Evolutionary conservation across 2,888 invertebrate genomes (phyloP).

Genomic region (Lamellibrachia satsuma): DNA sequence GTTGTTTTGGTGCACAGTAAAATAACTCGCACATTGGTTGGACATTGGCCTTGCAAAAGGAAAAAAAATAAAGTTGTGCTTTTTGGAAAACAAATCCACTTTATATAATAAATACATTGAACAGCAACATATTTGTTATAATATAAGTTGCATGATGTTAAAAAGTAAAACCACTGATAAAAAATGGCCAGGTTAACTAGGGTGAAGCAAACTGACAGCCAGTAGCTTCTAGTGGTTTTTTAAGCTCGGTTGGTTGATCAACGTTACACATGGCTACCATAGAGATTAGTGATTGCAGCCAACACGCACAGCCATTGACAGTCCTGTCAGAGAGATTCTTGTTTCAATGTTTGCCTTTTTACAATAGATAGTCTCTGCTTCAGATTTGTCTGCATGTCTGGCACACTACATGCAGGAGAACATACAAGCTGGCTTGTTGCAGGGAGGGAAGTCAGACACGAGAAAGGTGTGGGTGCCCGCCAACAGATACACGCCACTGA

Average conservation of each 20-base stretch:
- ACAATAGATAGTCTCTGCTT: neutral
- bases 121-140: too few species aligned
- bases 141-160: too few species aligned
- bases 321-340: neutral
- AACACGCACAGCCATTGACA: neutral
- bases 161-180: too few species aligned
- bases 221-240: too few species aligned
- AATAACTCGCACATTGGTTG: too few species aligned
- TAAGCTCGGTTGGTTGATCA: neutral
- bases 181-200: too few species aligned
- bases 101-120: too few species aligned
- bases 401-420: neutral
- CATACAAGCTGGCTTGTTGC: constrained; percentile 26
- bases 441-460: constrained; percentile 53
- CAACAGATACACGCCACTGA: constrained; percentile 91
- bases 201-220: too few species aligned
- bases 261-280: neutral
- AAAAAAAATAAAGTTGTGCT: too few species aligned
- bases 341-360: neutral
- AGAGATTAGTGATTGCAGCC: neutral
- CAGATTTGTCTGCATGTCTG: neutral
- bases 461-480: constrained; percentile 82
- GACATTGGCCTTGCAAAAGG: too few species aligned
- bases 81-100: too few species aligned
- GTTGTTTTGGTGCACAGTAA: too few species aligned